phyloP scores from a whole-genome alignment of 2,113 vertebrate species.

The Prionailurus viverrinus region DNA sequence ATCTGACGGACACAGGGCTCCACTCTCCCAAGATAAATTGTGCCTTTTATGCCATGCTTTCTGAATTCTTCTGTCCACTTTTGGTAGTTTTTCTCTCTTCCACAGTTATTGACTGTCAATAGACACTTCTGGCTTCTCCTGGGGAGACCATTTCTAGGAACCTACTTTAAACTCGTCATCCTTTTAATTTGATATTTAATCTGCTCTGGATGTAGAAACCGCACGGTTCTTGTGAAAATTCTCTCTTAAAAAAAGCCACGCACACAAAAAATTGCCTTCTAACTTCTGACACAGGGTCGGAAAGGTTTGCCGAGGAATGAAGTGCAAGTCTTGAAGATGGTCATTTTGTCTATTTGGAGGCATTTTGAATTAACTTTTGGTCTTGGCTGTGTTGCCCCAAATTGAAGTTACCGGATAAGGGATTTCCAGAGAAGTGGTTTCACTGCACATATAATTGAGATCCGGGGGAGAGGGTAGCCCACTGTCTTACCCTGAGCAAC shows the following conservation, averaged over 20 bases:
- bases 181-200: conserved; percentile 26
- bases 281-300: not conserved
- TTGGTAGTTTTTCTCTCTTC: not conserved
- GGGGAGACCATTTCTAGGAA: not conserved
- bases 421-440: not conserved
- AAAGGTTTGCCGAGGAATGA: not conserved
- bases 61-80: not conserved
- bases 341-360: conserved; percentile 22
- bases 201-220: conserved; percentile 42
- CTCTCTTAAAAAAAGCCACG: not conserved
- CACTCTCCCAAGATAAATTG: not conserved
- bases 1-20: not conserved
- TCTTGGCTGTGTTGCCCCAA: conserved; percentile 19
- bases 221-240: not conserved
- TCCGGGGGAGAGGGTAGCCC: not conserved
- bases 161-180: not conserved
- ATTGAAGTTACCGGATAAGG: conserved; percentile 40
- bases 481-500: not conserved
- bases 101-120: not conserved
- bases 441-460: not conserved
- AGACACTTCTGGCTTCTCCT: not conserved
- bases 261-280: not conserved
- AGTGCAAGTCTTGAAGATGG: not conserved
- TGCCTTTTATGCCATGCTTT: not conserved
- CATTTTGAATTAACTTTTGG: conserved; percentile 52